A percentile compares a stretch with the other conserved stretches of the same genome.
These are phyloP conservation scores for Temnothorax nylanderi DNA, from an alignment of 1,140 invertebrate species.

Conservation along the genomic window DNA sequence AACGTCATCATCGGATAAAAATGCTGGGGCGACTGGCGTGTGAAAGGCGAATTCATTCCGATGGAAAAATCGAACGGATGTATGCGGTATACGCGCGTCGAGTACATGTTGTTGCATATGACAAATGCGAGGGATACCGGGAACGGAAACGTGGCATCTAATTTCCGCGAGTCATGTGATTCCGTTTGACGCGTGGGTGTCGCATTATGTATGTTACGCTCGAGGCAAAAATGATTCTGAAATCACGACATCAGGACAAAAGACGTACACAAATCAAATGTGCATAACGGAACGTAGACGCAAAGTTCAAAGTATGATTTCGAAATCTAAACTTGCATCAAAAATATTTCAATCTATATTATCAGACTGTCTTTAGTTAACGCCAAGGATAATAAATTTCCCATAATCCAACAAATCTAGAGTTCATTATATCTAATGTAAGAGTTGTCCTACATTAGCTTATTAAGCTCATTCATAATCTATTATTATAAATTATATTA, in stretches of 20 bases:
- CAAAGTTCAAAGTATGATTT: not conserved
- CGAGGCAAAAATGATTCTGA: not conserved
- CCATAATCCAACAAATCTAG: not conserved
- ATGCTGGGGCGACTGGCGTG: conserved; percentile 30
- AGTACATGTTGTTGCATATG: conserved; percentile 19
- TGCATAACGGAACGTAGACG: not conserved
- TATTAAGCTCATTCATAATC: not conserved
- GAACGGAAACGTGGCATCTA: conserved; percentile 51
- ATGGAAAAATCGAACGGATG: conserved; percentile 56
- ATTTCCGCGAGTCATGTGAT: conserved; percentile 49
- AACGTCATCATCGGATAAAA: conserved; percentile 50
- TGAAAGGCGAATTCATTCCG: conserved; percentile 42
- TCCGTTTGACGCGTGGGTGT: conserved; percentile 32
- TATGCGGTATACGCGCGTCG: not conserved
- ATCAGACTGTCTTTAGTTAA: not conserved
- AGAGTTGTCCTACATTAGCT: not conserved
- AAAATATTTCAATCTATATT: not conserved
- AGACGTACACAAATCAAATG: not conserved
- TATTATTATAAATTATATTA: not conserved
- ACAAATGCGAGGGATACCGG: conserved; percentile 42
- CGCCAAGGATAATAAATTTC: not conserved
- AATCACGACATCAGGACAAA: not conserved
- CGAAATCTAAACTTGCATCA: not conserved
- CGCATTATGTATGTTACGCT: not conserved
- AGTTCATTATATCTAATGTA: not conserved